Evolutionary conservation across 2,113 vertebrate species (phyloP).

Genomic region (Podiceps cristatus): DNA sequence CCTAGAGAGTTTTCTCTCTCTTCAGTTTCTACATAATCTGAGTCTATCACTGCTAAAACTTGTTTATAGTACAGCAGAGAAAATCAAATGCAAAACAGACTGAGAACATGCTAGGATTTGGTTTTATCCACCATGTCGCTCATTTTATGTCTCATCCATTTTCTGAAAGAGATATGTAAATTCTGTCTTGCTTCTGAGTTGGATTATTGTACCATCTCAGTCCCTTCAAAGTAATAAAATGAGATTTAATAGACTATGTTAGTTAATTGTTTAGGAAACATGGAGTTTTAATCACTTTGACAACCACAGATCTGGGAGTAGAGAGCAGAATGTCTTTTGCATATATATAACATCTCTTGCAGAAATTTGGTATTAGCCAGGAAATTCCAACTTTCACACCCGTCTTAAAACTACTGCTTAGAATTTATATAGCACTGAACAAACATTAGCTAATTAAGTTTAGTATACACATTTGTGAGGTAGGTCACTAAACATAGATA

Average conservation of each 20-base stretch:
- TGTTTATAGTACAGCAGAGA: slow-evolving; percentile 16
- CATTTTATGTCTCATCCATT: slow-evolving; percentile 54
- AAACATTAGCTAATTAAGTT: not conserved
- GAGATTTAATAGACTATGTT: slow-evolving; percentile 69
- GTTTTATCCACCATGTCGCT: slow-evolving; percentile 47
- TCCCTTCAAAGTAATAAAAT: slow-evolving; percentile 65
- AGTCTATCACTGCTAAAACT: slow-evolving; percentile 18
- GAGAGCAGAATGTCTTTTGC: slow-evolving; percentile 49
- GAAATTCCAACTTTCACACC: not conserved
- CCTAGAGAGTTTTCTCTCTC: not conserved
- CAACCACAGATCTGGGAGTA: slow-evolving; percentile 54
- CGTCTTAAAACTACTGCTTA: not conserved
- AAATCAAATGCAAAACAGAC: slow-evolving; percentile 49
- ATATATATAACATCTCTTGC: slow-evolving; percentile 18
- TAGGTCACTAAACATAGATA: not conserved
- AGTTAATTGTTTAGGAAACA: slow-evolving; percentile 73
- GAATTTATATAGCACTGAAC: not conserved
- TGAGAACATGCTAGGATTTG: not conserved
- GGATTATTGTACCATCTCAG: slow-evolving; percentile 57
- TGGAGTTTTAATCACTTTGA: slow-evolving; percentile 57
- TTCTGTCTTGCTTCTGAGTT: slow-evolving; percentile 25
- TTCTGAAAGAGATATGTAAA: slow-evolving; percentile 54
- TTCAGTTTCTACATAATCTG: not conserved
- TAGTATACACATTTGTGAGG: not conserved
- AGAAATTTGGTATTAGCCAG: slow-evolving; percentile 50